Evolutionary conservation across 2,888 invertebrate genomes (phyloP).

Genomic region (Horisme vitalbata): DNA sequence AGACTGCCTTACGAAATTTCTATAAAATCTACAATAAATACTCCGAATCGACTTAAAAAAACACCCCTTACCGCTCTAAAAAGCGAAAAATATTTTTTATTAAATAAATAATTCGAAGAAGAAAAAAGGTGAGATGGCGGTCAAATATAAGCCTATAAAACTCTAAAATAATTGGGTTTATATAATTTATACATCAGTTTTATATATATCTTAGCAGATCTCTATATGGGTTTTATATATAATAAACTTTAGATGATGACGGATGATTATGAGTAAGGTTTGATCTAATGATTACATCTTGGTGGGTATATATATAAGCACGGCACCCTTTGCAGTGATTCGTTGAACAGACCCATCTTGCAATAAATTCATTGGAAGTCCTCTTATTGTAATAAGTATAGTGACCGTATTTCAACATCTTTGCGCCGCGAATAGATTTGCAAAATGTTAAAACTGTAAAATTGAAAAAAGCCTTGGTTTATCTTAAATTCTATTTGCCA

Average conservation of each 20-base stretch:
- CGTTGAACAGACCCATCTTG: not conserved
- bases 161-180: no score
- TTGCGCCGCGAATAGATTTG: not conserved
- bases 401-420: not conserved
- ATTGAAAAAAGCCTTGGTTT: not conserved
- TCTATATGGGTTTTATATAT: not conserved
- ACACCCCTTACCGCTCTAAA: no score
- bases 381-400: constrained; percentile 2
- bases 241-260: not conserved
- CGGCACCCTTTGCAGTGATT: not conserved
- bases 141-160: no score
- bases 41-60: no score
- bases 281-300: constrained; percentile 23
- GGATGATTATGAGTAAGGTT: constrained; percentile 1
- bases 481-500: no score
- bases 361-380: not conserved
- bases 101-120: no score
- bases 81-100: no score
- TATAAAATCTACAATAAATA: no score
- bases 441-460: constrained; percentile 17
- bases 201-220: no score
- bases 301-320: not conserved
- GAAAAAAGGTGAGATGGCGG: no score
- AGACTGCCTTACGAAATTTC: no score
- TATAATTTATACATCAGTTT: no score